Conservation (phyloP, 2,888 invertebrate species). For the Scaptomyza tumidula region DNA sequence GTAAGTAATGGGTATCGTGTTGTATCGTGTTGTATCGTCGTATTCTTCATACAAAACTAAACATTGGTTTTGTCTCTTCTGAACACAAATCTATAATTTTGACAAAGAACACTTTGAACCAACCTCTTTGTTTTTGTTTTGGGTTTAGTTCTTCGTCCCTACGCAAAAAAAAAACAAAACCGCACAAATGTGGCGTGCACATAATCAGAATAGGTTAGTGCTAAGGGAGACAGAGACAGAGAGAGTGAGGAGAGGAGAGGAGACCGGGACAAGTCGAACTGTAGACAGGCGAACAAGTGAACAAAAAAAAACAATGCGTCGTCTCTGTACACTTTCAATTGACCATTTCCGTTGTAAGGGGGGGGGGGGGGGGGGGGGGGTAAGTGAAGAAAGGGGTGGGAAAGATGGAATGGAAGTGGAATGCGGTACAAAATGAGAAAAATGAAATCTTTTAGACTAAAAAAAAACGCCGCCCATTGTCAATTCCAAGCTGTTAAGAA, state of each 20-base stretch:
- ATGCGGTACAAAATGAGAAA: slow-evolving; percentile 29
- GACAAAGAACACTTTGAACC: background rate
- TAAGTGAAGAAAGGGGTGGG: background rate
- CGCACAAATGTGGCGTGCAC: slow-evolving; percentile 34
- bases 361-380: background rate
- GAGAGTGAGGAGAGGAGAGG: background rate
- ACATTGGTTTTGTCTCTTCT: no score
- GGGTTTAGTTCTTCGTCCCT: slow-evolving; percentile 3
- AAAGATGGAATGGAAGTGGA: background rate
- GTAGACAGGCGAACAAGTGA: slow-evolving; percentile 1
- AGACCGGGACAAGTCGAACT: slow-evolving; percentile 21
- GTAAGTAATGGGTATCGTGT: no score
- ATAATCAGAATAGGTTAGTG: slow-evolving; percentile 17
- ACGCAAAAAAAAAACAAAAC: no score
- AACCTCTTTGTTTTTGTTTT: slow-evolving; percentile 10
- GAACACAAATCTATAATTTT: no score
- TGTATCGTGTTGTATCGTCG: no score
- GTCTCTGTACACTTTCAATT: slow-evolving; percentile 56
- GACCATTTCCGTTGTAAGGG: slow-evolving; percentile 46
- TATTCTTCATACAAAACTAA: no score
- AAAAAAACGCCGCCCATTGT: slow-evolving; percentile 4
- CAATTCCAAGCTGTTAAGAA: background rate
- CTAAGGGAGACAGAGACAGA: slow-evolving; percentile 3
- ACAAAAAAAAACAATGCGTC: slow-evolving; percentile 37
- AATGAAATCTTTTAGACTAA: slow-evolving; percentile 28